Evolutionary conservation across 2,113 vertebrate genomes (phyloP), one percentile per base, ranked within the genome.

Genomic region (Hyperopisus bebe): DNA sequence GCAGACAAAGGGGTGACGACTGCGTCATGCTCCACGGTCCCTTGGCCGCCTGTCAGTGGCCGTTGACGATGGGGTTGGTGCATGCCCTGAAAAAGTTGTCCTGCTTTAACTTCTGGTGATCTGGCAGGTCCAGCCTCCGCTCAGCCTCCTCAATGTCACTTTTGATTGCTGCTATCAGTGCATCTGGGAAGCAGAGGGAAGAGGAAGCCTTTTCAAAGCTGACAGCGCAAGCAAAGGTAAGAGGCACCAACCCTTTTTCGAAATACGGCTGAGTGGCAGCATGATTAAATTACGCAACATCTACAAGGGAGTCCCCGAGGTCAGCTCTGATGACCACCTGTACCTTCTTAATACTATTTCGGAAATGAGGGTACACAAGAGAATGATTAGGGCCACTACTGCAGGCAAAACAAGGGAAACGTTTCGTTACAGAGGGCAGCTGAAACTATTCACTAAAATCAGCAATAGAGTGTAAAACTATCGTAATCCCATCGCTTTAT

Each of bases 121-220:
- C 98, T 80, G 98, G 97, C 74, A 97, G 94, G 91, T 99, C 98
- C 82, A 99, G 95, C 58, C 93, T 95, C 80, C 92, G 93, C 91
- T 97, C 97, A 51, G 97, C 97, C 93, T 98, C 97, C 90, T 98
- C 97, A n/a, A 99, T 98, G 93, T 99, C 98, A 50, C 90, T 94
- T 83, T 96, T 97, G 94, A 99, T 99, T 47, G 97, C 98, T 0
- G 94, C 93, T 94, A 99, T 98, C 19, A 99, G 96, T 0, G 96
- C 96, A 91, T 98, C 98, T 99, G 95, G 1, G 70, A 51, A 27
- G 24, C 74, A 80, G 74, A 17, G 35, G 42, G 42, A 15, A 50
- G 35, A 90, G 10, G 21, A 8, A 35, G 5, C 35, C 48, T 15
- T 39, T 77, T 39, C 15, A 7, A 77, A 39, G 74, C 13, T 80